Conservation (phyloP, 2,888 invertebrate species). For the Dryomyza anilis region DNA sequence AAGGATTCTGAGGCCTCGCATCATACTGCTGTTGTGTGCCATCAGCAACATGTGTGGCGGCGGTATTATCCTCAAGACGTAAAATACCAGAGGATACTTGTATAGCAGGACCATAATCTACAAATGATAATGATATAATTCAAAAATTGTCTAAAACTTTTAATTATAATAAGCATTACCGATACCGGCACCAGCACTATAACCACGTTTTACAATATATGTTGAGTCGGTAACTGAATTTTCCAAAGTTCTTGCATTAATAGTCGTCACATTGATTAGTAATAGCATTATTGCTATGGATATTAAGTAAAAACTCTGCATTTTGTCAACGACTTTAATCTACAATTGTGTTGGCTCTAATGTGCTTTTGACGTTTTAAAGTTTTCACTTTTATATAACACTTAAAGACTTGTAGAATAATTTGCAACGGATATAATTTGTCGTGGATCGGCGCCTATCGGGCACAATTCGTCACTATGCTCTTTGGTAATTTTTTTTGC, state of each 20-base stretch:
- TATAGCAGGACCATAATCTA: conserved; percentile 43
- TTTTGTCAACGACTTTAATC: neutral
- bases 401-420: neutral
- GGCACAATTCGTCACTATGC: no score
- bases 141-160: neutral
- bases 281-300: neutral
- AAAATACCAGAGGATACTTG: conserved; percentile 47
- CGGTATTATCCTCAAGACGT: conserved; percentile 34
- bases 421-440: conserved; percentile 40
- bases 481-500: no score
- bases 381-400: no score
- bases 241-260: neutral
- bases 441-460: conserved; percentile 46
- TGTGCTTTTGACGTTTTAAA: no score
- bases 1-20: conserved; percentile 12
- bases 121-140: neutral
- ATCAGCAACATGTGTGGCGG: conserved; percentile 19
- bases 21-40: conserved; percentile 14
- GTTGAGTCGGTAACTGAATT: neutral
- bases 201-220: conserved; percentile 27
- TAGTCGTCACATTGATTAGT: neutral
- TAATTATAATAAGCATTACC: conserved; percentile 34
- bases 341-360: no score
- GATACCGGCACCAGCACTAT: conserved; percentile 28
- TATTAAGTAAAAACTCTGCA: neutral